Evolutionary conservation across 2,888 invertebrate species (phyloP), one percentile per base, ranked within the genome.

Genomic region (Drosophila cyrtoloma): DNA sequence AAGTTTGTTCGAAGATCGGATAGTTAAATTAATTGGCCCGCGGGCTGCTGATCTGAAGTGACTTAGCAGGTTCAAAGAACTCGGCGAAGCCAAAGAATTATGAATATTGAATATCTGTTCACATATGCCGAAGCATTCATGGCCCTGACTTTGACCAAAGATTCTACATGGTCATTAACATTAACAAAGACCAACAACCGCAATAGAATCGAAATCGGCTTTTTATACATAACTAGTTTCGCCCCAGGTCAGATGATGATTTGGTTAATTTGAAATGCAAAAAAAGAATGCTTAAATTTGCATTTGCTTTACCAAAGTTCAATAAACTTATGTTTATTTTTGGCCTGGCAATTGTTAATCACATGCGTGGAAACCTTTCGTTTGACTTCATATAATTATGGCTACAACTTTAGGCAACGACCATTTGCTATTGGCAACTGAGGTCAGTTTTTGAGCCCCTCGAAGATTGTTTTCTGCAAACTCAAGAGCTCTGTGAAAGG

Each of bases 181-280:
- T 73, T 55, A 52, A 10, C 37, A 44, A 52, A 55, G 2, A 33
- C 16, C 42, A n/a, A 44, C 19, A 42, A 58, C 14, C 19, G 44
- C 32, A 56, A 16, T 32, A 71, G n/a, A 35, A 37, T 64, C 52
- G 51, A 68, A 26, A 5, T 26, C 57, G 44, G 22, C 60, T 82
- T 66, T 72, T 77, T 64, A 77, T 19, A 14, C 5, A 19, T 75
- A 85, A 87, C 88, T 74, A 73, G 88, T 88, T 89, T 80, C 71
- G 74, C 90, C 71, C 35, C 73, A 60, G 90, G 84, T 79, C 83
- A 88, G 44, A 60, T 60, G 70, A 88, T 90, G 89, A 90, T 86
- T 83, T 71, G 75, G 44, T 79, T 81, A 68, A 79, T 83, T 88
- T 83, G 44, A 77, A 81, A 79, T 75, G 79, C 81, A 30, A 61